phyloP scores from a whole-genome alignment of 2,113 vertebrate genomes.

The Hyperopisus bebe region DNA sequence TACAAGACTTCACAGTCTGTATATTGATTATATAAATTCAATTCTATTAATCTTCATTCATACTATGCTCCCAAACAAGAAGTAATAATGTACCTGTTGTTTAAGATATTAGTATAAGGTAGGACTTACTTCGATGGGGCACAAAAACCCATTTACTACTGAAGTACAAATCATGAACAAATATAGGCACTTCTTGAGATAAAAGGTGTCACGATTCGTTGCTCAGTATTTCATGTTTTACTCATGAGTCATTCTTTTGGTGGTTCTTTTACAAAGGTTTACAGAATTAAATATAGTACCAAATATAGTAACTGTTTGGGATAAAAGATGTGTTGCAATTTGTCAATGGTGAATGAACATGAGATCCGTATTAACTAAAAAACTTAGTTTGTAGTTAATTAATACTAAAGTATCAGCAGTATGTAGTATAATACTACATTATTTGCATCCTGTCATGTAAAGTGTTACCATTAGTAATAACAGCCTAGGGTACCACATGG shows the following conservation, averaged over 20 bases:
- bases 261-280: background rate
- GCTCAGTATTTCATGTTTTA: background rate
- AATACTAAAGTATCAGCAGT: too few species aligned
- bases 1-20: background rate
- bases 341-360: background rate
- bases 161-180: background rate
- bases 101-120: background rate
- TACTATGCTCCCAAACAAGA: background rate
- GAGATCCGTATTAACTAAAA: background rate
- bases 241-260: background rate
- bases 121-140: background rate
- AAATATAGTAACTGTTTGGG: too few species aligned
- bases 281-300: background rate
- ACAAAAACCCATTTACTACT: background rate
- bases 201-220: background rate
- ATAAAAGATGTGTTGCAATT: too few species aligned
- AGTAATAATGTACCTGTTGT: background rate
- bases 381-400: too few species aligned
- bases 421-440: too few species aligned
- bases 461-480: background rate
- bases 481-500: background rate
- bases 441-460: background rate
- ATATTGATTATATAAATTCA: background rate
- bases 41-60: background rate
- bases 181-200: background rate